These are phyloP conservation scores for Temnothorax rugatulus DNA, from an alignment of 2,888 invertebrate genomes.

Conservation along the genomic window DNA sequence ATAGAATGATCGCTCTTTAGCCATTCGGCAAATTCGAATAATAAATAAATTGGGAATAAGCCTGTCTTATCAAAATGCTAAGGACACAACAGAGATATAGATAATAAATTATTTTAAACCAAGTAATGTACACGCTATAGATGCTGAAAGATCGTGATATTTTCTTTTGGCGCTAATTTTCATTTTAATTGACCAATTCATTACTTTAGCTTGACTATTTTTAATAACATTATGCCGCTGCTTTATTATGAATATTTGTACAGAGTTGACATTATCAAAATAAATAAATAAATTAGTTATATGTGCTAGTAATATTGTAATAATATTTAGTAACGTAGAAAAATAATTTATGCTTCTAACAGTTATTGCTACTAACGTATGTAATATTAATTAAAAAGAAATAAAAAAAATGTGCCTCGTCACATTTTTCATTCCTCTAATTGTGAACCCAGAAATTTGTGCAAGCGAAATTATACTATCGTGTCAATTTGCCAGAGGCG, in stretches of 20 bases:
- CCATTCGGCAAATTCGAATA: slow-evolving; percentile 33
- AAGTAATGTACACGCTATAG: background rate
- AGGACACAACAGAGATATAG: background rate
- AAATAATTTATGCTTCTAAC: background rate
- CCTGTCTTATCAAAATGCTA: background rate
- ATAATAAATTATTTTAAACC: background rate
- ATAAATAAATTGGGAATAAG: slow-evolving; percentile 26
- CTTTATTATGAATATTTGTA: background rate
- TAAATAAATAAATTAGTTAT: background rate
- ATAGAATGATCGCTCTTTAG: slow-evolving; percentile 12
- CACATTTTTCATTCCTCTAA: no score
- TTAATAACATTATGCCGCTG: background rate
- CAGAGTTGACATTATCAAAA: background rate
- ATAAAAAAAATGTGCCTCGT: no score
- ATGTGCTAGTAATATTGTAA: background rate
- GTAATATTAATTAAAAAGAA: no score
- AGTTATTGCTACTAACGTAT: background rate
- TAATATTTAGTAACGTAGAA: background rate
- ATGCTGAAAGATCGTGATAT: background rate
- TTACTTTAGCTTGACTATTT: background rate
- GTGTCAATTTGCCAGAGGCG: no score
- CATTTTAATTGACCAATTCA: background rate
- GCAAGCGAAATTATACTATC: no score
- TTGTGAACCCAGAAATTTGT: no score
- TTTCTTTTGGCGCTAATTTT: background rate